A percentile compares a stretch with the other conserved stretches of the same genome.
phyloP scores from a whole-genome alignment of 2,888 invertebrate genomes.

The Mesoligia furuncula region DNA sequence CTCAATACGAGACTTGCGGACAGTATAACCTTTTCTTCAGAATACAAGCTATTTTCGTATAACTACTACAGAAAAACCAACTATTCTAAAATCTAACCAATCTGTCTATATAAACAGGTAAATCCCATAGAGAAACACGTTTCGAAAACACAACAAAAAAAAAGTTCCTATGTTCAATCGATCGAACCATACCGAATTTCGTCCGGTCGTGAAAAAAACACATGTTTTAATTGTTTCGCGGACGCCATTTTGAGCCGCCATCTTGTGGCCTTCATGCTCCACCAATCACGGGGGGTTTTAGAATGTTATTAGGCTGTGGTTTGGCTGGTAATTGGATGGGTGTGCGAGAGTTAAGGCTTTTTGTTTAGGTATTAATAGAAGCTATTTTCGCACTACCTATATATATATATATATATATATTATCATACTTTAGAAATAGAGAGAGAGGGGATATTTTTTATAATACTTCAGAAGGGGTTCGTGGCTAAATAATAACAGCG shows the following conservation, averaged over 20 bases:
- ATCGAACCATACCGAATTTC: conserved; percentile 45
- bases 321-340: conserved; percentile 11
- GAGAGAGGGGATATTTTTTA: too few species aligned
- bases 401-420: too few species aligned
- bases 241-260: conserved; percentile 43
- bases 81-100: not conserved
- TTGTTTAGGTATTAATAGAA: not conserved
- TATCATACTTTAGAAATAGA: not conserved
- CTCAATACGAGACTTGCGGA: not conserved
- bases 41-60: not conserved
- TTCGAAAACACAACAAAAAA: conserved; percentile 17
- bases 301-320: conserved; percentile 21
- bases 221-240: conserved; percentile 57
- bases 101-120: conserved; percentile 19
- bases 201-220: conserved; percentile 52
- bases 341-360: not conserved
- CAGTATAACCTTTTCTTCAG: not conserved
- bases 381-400: not conserved
- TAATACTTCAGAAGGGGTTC: too few species aligned
- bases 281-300: conserved; percentile 50
- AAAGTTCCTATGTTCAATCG: conserved; percentile 29
- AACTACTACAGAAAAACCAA: not conserved
- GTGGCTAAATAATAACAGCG: not conserved
- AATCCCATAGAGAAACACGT: conserved; percentile 21
- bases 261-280: conserved; percentile 55